Evolutionary conservation across 2,113 vertebrate species (phyloP).

Genomic region (Hippolais icterina): DNA sequence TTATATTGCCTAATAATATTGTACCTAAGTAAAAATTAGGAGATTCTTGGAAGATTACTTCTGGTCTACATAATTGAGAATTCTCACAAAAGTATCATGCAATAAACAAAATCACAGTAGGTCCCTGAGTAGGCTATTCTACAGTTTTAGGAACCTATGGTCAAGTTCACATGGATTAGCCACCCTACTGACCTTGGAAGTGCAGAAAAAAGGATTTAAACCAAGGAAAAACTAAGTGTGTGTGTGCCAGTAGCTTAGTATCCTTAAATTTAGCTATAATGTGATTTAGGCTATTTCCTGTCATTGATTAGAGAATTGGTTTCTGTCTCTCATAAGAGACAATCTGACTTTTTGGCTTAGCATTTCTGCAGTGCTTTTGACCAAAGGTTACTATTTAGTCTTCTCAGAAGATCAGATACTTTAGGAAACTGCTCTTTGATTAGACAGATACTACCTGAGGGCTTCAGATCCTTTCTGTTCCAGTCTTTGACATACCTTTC

Average conservation of each 20-base stretch:
- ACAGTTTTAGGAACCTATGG: background rate
- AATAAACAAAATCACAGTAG: background rate
- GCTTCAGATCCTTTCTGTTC: background rate
- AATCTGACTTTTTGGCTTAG: background rate
- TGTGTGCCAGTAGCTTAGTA: background rate
- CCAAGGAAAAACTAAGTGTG: background rate
- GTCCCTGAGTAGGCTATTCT: background rate
- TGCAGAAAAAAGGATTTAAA: background rate
- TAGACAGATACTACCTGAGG: background rate
- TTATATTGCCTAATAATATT: background rate
- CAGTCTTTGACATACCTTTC: rapidly evolving
- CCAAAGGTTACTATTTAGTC: background rate
- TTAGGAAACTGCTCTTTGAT: background rate
- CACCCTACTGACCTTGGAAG: background rate
- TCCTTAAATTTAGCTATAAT: background rate
- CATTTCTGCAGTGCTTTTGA: background rate
- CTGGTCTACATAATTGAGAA: background rate
- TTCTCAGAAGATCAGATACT: background rate
- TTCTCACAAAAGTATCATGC: background rate
- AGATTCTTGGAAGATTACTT: background rate
- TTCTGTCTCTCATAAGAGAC: background rate
- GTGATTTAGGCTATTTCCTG: background rate
- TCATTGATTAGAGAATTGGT: background rate
- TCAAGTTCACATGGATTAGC: background rate
- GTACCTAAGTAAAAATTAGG: background rate